phyloP scores from a whole-genome alignment of 2,113 vertebrate species.

The Hippocampus mohnikei region DNA sequence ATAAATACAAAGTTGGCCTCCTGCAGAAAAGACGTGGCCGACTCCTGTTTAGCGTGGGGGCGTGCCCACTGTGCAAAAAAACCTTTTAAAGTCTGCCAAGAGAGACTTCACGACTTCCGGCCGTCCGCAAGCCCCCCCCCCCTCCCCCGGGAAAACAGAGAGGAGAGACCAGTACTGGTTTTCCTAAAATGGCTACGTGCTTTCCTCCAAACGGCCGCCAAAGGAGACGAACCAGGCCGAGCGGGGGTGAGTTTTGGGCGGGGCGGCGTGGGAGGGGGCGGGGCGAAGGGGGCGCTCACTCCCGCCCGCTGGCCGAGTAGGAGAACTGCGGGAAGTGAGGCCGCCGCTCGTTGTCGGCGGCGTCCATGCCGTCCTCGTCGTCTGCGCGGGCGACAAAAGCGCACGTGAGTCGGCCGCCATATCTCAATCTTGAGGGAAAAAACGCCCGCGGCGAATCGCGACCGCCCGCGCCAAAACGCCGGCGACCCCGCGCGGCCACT shows the following conservation, averaged over 20 bases:
- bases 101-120: conserved; percentile 45
- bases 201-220: conserved; percentile 72
- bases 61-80: conserved; percentile 78
- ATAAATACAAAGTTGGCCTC: conserved; percentile 69
- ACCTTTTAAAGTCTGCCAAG: conserved; percentile 70
- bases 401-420: neutral
- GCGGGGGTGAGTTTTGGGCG: conserved; percentile 9
- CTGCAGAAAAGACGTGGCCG: conserved; percentile 72
- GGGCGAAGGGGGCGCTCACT: conserved; percentile 67
- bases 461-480: no score
- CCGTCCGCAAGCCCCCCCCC: no score
- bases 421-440: no score
- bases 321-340: conserved; percentile 97
- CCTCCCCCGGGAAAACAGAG: conserved; percentile 59
- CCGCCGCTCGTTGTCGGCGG: conserved; percentile 87
- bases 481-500: conserved; percentile 6
- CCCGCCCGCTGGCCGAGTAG: conserved; percentile 92
- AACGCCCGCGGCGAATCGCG: no score
- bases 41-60: conserved; percentile 67
- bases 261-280: conserved; percentile 29
- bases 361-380: conserved; percentile 94
- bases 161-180: conserved; percentile 69
- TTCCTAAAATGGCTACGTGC: conserved; percentile 75
- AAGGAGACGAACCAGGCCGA: conserved; percentile 40
- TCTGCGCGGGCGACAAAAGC: conserved; percentile 61